Evolutionary conservation across 2,888 invertebrate species (phyloP).

Genomic region (Drosophila monieri): DNA sequence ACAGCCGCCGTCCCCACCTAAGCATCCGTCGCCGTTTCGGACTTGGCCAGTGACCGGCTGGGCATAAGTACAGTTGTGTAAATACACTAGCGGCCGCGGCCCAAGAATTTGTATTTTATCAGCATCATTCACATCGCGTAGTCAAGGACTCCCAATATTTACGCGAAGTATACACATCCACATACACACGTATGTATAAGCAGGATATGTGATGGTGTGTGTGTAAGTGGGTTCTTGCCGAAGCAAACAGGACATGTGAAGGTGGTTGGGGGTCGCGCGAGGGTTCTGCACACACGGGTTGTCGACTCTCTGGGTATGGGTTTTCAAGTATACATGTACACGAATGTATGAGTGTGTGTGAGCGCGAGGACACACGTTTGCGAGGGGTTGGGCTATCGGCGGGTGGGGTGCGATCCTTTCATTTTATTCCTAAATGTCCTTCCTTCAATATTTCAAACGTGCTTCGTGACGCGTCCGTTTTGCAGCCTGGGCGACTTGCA

Average conservation of each 20-base stretch:
- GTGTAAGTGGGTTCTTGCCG: conserved; percentile 62
- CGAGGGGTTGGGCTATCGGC: conserved; percentile 45
- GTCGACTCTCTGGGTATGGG: conserved; percentile 33
- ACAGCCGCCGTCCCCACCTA: not conserved
- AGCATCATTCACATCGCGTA: conserved; percentile 80
- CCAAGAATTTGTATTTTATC: conserved; percentile 78
- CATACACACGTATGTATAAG: conserved; percentile 23
- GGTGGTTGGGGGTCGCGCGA: conserved; percentile 55
- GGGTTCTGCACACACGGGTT: conserved; percentile 60
- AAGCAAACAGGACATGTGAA: conserved; percentile 76
- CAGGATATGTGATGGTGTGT: conserved; percentile 34
- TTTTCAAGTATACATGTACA: not conserved
- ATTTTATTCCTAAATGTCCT: conserved; percentile 79
- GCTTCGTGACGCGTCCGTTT: conserved; percentile 78
- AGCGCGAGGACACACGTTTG: conserved; percentile 42
- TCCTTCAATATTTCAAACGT: conserved; percentile 82
- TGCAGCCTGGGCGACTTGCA: conserved; percentile 72
- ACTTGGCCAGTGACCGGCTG: conserved; percentile 67
- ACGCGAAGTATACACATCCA: conserved; percentile 72
- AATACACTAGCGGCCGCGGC: conserved; percentile 77
- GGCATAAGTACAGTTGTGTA: conserved; percentile 80
- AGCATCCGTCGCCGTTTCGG: conserved; percentile 42
- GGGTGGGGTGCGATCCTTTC: conserved; percentile 79
- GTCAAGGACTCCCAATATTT: conserved; percentile 80
- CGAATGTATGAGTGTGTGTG: conserved; percentile 30